phyloP scores from a whole-genome alignment of 2,113 vertebrate genomes.

The Melospiza melodia region DNA sequence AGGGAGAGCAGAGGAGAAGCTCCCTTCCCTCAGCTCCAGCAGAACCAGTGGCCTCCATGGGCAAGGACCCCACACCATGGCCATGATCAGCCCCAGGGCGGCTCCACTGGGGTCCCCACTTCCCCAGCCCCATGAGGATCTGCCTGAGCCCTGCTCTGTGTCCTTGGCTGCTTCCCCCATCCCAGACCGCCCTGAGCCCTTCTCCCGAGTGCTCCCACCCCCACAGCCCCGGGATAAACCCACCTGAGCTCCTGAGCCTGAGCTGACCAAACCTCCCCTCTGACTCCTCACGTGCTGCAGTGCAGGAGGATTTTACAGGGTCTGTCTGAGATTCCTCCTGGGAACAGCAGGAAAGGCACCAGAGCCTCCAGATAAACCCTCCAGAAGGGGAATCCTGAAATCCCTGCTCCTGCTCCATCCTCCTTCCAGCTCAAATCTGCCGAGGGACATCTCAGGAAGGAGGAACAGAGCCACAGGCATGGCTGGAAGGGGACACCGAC shows the following conservation, averaged over 20 bases:
- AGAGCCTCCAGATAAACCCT: background rate
- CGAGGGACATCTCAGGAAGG: background rate
- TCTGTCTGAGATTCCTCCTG: background rate
- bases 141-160: accelerated
- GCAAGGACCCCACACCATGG: background rate
- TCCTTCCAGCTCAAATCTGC: background rate
- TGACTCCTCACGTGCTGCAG: background rate
- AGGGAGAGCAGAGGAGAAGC: background rate
- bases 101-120: background rate
- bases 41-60: background rate
- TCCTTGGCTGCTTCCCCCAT: background rate
- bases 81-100: background rate
- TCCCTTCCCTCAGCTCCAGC: background rate
- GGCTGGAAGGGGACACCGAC: background rate
- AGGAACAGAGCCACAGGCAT: background rate
- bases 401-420: background rate
- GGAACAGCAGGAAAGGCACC: background rate
- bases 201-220: background rate
- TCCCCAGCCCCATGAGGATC: background rate
- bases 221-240: background rate
- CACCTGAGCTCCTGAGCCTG: background rate
- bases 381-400: background rate
- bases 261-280: background rate
- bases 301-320: background rate
- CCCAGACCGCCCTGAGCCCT: background rate